phyloP scores from a whole-genome alignment of 1,140 invertebrate genomes.

The Drosophila persimilis region DNA sequence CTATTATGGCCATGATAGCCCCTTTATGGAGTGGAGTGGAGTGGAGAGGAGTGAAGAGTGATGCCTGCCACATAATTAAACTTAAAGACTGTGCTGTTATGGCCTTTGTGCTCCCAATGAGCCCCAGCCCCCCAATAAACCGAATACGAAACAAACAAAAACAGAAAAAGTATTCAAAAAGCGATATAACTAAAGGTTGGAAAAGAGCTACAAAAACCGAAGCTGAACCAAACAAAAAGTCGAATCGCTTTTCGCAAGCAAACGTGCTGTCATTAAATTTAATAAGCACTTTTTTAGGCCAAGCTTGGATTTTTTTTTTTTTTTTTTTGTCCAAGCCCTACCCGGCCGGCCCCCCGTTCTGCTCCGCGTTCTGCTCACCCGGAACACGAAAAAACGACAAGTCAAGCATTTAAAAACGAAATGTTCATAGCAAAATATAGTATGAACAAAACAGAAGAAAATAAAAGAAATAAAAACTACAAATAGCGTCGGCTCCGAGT shows the following conservation, averaged over 20 bases:
- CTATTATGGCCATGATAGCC: conserved; percentile 46
- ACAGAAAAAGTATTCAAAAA: conserved; percentile 19
- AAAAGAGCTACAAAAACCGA: conserved; percentile 47
- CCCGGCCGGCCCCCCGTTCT: conserved; percentile 3
- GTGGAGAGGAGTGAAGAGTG: neutral
- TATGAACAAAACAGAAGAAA: conserved; percentile 36
- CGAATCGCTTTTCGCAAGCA: conserved; percentile 78
- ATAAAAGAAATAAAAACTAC: conserved; percentile 54
- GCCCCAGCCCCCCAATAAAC: conserved; percentile 51
- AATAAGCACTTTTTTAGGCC: conserved; percentile 80
- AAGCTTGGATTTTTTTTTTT: conserved; percentile 76
- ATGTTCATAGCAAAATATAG: conserved; percentile 68
- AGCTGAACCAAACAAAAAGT: conserved; percentile 44
- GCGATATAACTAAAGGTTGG: conserved; percentile 5
- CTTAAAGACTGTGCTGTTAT: conserved; percentile 64
- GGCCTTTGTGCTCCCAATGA: conserved; percentile 64
- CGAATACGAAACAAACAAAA: conserved; percentile 15
- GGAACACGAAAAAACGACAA: conserved; percentile 34
- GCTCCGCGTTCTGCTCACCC: neutral
- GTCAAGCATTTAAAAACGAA: conserved; percentile 66
- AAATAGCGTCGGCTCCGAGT: conserved; percentile 41
- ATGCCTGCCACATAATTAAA: conserved; percentile 68
- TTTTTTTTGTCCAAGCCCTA: conserved; percentile 23
- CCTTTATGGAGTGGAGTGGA: conserved; percentile 34
- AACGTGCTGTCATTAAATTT: conserved; percentile 83